Evolutionary conservation across 2,888 invertebrate genomes (phyloP).

Genomic region (Lamellibrachia satsuma): DNA sequence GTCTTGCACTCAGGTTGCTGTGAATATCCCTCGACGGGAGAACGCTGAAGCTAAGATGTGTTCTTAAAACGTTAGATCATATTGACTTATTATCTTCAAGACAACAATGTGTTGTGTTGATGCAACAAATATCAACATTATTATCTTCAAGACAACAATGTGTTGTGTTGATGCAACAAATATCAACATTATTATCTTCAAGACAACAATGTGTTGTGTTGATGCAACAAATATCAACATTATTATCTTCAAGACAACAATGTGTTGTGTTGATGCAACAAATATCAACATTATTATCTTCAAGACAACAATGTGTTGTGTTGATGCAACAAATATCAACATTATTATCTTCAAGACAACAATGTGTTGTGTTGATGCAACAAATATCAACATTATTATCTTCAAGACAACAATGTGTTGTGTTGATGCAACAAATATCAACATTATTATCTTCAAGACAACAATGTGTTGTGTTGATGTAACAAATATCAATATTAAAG

Average conservation of each 20-base stretch:
- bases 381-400: background rate
- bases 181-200: background rate
- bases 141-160: background rate
- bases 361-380: background rate
- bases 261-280: background rate
- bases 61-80: background rate
- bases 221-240: background rate
- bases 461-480: background rate
- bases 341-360: background rate
- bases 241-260: background rate
- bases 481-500: background rate
- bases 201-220: background rate
- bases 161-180: background rate
- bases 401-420: background rate
- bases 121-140: background rate
- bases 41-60: background rate
- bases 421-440: background rate
- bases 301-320: background rate
- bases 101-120: background rate
- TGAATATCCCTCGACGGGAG: background rate
- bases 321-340: background rate
- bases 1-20: background rate
- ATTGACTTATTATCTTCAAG: background rate
- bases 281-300: background rate
- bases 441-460: background rate